Base-by-base conservation (phyloP, 2,888 invertebrate genomes). In the Callyntrura sp. region DNA sequence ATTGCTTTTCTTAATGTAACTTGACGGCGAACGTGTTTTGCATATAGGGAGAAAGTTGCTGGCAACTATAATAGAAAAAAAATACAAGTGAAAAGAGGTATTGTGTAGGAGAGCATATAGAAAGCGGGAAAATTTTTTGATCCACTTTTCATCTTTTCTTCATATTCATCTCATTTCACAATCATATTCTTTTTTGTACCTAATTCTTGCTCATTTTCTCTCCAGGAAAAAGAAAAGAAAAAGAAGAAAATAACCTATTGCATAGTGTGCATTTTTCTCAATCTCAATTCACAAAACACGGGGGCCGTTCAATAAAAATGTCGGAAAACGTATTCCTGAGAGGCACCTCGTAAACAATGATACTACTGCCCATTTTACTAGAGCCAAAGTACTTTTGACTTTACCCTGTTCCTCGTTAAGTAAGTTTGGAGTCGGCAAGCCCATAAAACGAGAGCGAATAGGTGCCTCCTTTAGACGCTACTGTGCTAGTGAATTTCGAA, bases 1-100 rank as follows among this genome's bases (percentile, higher is more conserved):
- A 70, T 70, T 35, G 20, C 70, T 70, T 70, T 45, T 43, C 17
- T 23, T 70, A 70, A 70, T 70, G 70, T 20, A 45, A 9, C 70
- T 25, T 45, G 70, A n/a, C 20, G 43, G 17, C 45, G 17, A n/a
- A 43, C 70, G 43, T 70, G 70, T 14, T 70, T 70, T 70, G 70
- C 70, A 70, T 70, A 70, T 17, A 43, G 17, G 4, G 43, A 9
- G n/a, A 55, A 55, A 11, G 9, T 14, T 45, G 11, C 5, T 45
- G 11, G 45, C 5, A 45, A 11, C 45, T 11, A 45, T 5, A 45
- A 11, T 45, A 51, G 51, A 51, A 14, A 11, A 51, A 45, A 51
- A 14, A n/a, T n/a, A n/a, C n/a, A n/a, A n/a, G n/a, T n/a, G n/a
- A n/a, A n/a, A n/a, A n/a, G n/a, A n/a, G n/a, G n/a, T n/a, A n/a